Percentiles rank a stretch among this genome's conserved stretches.
phyloP scores from a whole-genome alignment of 2,797 vertebrate species.

The Dallia pectoralis region DNA sequence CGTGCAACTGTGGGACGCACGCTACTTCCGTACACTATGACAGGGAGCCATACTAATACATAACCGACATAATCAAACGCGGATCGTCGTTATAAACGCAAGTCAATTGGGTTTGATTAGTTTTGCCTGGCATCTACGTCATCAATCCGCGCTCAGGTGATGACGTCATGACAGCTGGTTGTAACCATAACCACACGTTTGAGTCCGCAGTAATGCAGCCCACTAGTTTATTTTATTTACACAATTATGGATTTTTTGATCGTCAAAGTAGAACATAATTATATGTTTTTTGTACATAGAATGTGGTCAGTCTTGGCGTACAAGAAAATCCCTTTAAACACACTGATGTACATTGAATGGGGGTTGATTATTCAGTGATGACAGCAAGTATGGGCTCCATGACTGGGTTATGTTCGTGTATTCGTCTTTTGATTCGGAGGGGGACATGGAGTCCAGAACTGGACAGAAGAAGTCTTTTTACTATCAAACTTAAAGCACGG shows the following conservation, averaged over 20 bases:
- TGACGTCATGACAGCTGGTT: neutral
- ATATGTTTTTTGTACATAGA: neutral
- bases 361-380: neutral
- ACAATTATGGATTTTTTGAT: neutral
- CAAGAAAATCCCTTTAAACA: neutral
- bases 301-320: neutral
- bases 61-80: constrained; percentile 24
- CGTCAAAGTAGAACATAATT: neutral
- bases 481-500: constrained; percentile 20
- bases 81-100: neutral
- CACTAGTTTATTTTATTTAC: neutral
- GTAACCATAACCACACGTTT: too few species aligned
- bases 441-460: neutral
- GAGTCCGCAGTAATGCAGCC: neutral
- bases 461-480: neutral
- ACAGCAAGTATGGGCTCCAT: constrained; percentile 25
- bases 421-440: constrained; percentile 19
- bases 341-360: neutral
- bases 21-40: constrained; percentile 76
- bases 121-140: constrained; percentile 61
- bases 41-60: constrained; percentile 49
- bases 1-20: constrained; percentile 40
- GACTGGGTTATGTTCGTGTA: constrained; percentile 13
- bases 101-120: constrained; percentile 47
- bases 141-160: constrained; percentile 31